Evolutionary conservation across 1,140 invertebrate species (phyloP), one percentile per base, ranked within the genome.

Genomic region (Hyposmocoma kahamanoa): DNA sequence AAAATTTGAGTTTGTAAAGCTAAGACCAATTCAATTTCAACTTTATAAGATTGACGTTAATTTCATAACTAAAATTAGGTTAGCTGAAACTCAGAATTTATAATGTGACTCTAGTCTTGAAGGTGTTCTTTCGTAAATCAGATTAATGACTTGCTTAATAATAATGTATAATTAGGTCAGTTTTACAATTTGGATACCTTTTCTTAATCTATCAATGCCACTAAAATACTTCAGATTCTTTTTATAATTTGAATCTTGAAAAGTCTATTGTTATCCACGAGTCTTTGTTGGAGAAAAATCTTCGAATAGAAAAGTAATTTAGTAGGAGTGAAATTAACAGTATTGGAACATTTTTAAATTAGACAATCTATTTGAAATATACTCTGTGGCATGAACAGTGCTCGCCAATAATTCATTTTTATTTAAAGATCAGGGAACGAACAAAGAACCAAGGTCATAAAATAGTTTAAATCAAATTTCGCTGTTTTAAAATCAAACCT

Each of bases 321-420:
- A n/a, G n/a, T 34, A 42, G 48, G 30, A 4, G 47, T 36, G 15
- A 17, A 36, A 36, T 36, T 36, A 36, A 36, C 32, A 36, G 32
- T 36, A 17, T 36, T 22, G 34, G 17, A 57, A 59, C 48, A 59
- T 48, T 67, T 75, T 66, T 65, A 75, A 69, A 73, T 75, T 67
- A 78, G 67, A 75, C 60, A 75, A 73, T 73, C 63, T 71, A 62
- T 71, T 68, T 68, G 62, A 72, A 59, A 72, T 70, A 73, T 65
- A 62, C 30, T 43, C 22, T 50, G 51, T 47, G 44, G 42, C 60
- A 60, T 53, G 62, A 70, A 52, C 69, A 64, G 55, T 57, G 64
- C 58, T 60, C 51, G 44, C 17, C 60, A 55, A 72, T 78, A 78
- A 73, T 53, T 78, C 72, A 75, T 59, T 42, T 73, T 75, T 70